A percentile compares a stretch with the other conserved stretches of the same genome.
Conservation (phyloP, 2,888 invertebrate genomes). For the Ochropleura plecta region DNA sequence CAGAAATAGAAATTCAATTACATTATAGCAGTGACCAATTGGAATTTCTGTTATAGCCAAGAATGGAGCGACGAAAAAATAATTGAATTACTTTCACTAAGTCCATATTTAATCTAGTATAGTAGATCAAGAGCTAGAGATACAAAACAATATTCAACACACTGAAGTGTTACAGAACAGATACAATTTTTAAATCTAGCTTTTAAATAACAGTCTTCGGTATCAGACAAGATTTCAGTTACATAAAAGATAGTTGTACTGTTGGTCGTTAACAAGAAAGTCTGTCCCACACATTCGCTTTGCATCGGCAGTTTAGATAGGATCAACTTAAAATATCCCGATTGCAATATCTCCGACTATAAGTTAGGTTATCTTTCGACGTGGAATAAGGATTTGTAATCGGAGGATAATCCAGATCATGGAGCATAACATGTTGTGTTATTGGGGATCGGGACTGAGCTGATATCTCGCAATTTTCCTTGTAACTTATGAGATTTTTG, state of each 20-base stretch:
- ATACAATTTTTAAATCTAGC: constrained; percentile 44
- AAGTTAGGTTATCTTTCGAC: constrained; percentile 74
- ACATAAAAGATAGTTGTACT: constrained; percentile 80
- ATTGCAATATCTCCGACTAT: constrained; percentile 74
- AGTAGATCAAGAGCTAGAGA: constrained; percentile 29
- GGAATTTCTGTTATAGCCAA: constrained; percentile 29
- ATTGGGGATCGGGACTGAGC: constrained; percentile 54
- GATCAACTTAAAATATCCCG: constrained; percentile 78
- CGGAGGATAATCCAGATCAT: constrained; percentile 78
- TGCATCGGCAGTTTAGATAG: constrained; percentile 81
- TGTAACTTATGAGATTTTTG: constrained; percentile 47
- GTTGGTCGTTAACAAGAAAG: constrained; percentile 81
- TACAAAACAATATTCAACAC: constrained; percentile 33
- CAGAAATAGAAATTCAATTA: constrained; percentile 37
- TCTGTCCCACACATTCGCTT: constrained; percentile 80
- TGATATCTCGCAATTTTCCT: constrained; percentile 57
- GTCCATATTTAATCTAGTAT: constrained; percentile 25
- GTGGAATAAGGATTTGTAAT: constrained; percentile 79
- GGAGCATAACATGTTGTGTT: constrained; percentile 68
- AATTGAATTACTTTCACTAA: constrained; percentile 42
- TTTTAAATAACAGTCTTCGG: constrained; percentile 62
- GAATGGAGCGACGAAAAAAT: constrained; percentile 32
- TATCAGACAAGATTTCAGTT: constrained; percentile 72
- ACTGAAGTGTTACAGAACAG: constrained; percentile 31
- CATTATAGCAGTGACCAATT: constrained; percentile 30